A percentile compares a stretch with the other conserved stretches of the same genome.
Conservation (phyloP, 2,888 invertebrate genomes). For the Ochlodes sylvanus region DNA sequence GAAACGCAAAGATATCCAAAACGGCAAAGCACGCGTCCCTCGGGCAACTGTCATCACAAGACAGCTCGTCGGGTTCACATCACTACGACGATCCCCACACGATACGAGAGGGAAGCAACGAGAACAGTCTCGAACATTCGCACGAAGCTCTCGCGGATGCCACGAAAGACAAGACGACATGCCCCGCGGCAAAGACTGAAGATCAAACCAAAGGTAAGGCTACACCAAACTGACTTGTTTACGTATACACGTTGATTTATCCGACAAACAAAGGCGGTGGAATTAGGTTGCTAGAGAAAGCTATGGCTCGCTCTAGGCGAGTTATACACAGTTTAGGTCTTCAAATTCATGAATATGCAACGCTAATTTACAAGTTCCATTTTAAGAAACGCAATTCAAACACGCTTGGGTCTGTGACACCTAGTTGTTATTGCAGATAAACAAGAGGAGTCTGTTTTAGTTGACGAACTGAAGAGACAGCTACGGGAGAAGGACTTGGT, state of each 20-base stretch:
- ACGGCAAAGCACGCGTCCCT: conserved; percentile 84
- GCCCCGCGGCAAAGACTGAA: conserved; percentile 64
- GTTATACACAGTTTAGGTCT: conserved; percentile 21
- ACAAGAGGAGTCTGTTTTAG: conserved; percentile 79
- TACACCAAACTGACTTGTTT: conserved; percentile 17
- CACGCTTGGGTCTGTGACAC: conserved; percentile 22
- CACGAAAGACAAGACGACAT: conserved; percentile 63
- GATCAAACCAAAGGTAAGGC: conserved; percentile 77
- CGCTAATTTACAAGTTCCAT: conserved; percentile 29
- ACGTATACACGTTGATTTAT: conserved; percentile 19
- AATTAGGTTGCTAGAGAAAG: conserved; percentile 35
- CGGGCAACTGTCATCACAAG: conserved; percentile 81
- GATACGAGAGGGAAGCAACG: conserved; percentile 81
- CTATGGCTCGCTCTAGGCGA: conserved; percentile 14
- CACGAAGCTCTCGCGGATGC: conserved; percentile 75
- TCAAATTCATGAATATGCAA: conserved; percentile 37
- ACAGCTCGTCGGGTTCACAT: conserved; percentile 79
- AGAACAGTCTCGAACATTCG: conserved; percentile 82
- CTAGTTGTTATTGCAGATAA: conserved; percentile 68
- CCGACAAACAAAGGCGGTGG: conserved; percentile 16
- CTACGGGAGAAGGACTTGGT: conserved; percentile 98
- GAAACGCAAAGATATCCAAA: conserved; percentile 92
- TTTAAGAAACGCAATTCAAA: conserved; percentile 17
- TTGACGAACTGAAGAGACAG: conserved; percentile 95
- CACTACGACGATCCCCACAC: conserved; percentile 82